Base-by-base conservation (phyloP, 2,888 invertebrate genomes). In the Tenthredo mesomela region DNA sequence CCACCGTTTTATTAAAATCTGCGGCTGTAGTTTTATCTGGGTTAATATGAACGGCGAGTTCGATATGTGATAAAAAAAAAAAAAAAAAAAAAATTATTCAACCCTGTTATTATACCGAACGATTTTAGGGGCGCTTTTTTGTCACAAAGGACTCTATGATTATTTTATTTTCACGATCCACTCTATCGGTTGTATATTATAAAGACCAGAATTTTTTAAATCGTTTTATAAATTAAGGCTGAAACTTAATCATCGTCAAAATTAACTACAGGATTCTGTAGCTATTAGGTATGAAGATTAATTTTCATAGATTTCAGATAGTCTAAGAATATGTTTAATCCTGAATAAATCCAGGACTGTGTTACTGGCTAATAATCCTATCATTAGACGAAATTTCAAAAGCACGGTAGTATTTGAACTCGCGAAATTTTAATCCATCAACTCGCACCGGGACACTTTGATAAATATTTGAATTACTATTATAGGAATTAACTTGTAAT, bases 1-100 rank as follows among this genome's bases (percentile, higher is more conserved):
- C 84, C 84, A 77, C 61, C 75, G 71, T 58, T 73, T 73, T 58
- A 73, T 80, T 80, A 37, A 80, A 80, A 80, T 80, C 61, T 80
- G 29, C 29, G 29, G n/a, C 58, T 40, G 40, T 29, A 58, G 61
- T 58, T 58, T 61, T 61, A 80, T 80, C 33, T 61, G 25, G 80
- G 80, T 80, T 58, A 80, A 61, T 80, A 40, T 61, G 18, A 7
- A 29, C 29, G 50, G 54, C 50, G 29, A 67, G 33, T 67, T 54
- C 7, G n/a, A n/a, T n/a, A n/a, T n/a, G n/a, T n/a, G n/a, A n/a
- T n/a, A n/a, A n/a, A n/a, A n/a, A n/a, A n/a, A n/a, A n/a, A n/a
- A n/a, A n/a, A n/a, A n/a, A n/a, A n/a, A n/a, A n/a, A n/a, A n/a
- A n/a, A 70, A 37, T 70, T 70, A 70, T 70, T 70, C 70, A 70